Evolutionary conservation across 2,797 vertebrate species (phyloP), one percentile per base, ranked within the genome.

Genomic region (Lagocephalus sceleratus): DNA sequence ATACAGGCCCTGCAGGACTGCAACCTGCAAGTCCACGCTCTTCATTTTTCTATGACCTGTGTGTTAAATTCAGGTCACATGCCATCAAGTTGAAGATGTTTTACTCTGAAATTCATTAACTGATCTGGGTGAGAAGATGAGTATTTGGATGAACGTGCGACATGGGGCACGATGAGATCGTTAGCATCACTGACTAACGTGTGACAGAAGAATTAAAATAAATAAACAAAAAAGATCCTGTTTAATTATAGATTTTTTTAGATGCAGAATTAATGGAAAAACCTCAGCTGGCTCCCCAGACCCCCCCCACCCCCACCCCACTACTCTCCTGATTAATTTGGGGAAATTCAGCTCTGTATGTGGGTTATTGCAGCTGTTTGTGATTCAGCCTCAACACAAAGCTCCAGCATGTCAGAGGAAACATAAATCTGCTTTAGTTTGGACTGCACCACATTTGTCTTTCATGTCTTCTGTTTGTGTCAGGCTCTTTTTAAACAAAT

Each of bases 221-320:
- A 68, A 69, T 23, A 26, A 26, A 48, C 17, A 60, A 63, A 68
- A 46, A 29, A 11, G 29, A 42, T 10, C 66, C 66, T 67, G 74
- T 77, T 79, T 77, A 73, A 77, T 79, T 75, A 73, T 79, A 73
- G 59, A 79, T 77, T 73, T 35, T 35, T 35, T 73, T 58, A 51
- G 66, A 73, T 41, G 61, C 61, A 54, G 63, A 73, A 60, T 75
- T 69, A 77, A 76, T 75, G 60, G 58, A 16, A 60, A 68, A 57
- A 54, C 65, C 65, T 65, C 66, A 60, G 64, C 57, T 5, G 56
- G 59, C 62, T 78, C 70, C 72, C 72, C 54, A 26, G 72, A 55
- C 54, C 5, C 52, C 9, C 41, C 17, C 46, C 32, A 2, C 17
- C 57, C 22, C 2, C 41, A 20, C 56, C 35, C 22, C 70, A 56